Evolutionary conservation across 2,888 invertebrate genomes (phyloP).

Genomic region (Parelbella ahira): DNA sequence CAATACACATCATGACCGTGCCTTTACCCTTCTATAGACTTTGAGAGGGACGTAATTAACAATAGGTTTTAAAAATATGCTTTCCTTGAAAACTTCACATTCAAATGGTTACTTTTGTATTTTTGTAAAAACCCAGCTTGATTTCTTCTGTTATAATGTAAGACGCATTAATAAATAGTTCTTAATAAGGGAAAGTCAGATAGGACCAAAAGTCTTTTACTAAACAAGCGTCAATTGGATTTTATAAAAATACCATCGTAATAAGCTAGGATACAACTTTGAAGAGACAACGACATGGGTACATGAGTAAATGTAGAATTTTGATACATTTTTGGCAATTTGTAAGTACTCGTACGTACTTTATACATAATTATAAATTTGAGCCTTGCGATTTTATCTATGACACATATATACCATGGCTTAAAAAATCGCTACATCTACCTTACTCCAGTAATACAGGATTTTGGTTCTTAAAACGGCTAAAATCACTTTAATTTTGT

Average conservation of each 20-base stretch:
- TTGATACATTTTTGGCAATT: slow-evolving; percentile 53
- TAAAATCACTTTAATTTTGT: background rate
- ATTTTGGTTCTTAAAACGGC: background rate
- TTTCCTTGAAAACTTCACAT: slow-evolving; percentile 55
- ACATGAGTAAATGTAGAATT: slow-evolving; percentile 54
- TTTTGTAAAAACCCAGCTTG: slow-evolving; percentile 61
- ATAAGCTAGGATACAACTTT: slow-evolving; percentile 64
- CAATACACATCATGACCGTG: slow-evolving; percentile 80
- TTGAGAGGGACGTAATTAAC: slow-evolving; percentile 80
- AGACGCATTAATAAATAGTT: slow-evolving; percentile 43
- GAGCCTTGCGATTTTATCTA: slow-evolving; percentile 33
- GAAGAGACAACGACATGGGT: slow-evolving; percentile 67
- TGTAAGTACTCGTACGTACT: slow-evolving; percentile 36
- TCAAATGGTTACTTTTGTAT: slow-evolving; percentile 63
- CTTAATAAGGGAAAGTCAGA: slow-evolving; percentile 52
- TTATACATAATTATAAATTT: slow-evolving; percentile 36
- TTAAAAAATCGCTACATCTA: background rate
- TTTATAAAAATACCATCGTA: slow-evolving; percentile 54
- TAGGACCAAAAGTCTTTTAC: slow-evolving; percentile 60
- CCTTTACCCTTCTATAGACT: slow-evolving; percentile 80
- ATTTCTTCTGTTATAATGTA: slow-evolving; percentile 49
- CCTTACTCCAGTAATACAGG: background rate
- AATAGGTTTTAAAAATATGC: slow-evolving; percentile 72
- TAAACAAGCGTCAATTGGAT: slow-evolving; percentile 64
- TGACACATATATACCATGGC: background rate